Evolutionary conservation across 2,797 vertebrate species (phyloP).

Genomic region (Danionella dracula): DNA sequence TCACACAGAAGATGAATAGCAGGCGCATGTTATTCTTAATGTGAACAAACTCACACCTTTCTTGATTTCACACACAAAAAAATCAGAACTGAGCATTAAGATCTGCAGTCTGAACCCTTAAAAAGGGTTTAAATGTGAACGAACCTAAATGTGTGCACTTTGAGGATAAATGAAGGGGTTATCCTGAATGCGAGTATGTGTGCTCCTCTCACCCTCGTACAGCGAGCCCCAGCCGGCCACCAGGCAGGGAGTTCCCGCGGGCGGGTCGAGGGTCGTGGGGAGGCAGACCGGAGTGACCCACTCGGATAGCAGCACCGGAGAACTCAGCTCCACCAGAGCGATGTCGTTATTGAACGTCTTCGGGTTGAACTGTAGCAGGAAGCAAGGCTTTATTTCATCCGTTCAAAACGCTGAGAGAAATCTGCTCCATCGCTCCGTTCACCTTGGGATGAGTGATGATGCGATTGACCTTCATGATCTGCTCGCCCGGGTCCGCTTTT

Average conservation of each 20-base stretch:
- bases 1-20: no score
- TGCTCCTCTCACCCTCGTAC: slow-evolving; percentile 76
- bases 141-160: no score
- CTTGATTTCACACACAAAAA: no score
- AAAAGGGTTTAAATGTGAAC: no score
- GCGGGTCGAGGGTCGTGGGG: slow-evolving; percentile 74
- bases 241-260: slow-evolving; percentile 77
- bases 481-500: slow-evolving; percentile 71
- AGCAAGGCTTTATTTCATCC: background rate
- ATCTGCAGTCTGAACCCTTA: no score
- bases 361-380: slow-evolving; percentile 78
- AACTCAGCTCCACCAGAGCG: slow-evolving; percentile 83
- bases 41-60: no score
- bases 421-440: background rate
- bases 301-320: slow-evolving; percentile 64
- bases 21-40: no score
- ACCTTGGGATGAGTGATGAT: slow-evolving; percentile 92
- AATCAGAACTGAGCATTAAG: no score
- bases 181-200: background rate
- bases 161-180: no score
- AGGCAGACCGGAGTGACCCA: slow-evolving; percentile 81
- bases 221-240: slow-evolving; percentile 93
- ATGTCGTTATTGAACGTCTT: slow-evolving; percentile 89
- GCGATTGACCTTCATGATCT: slow-evolving; percentile 78
- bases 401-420: background rate